Evolutionary conservation across 2,888 invertebrate species (phyloP).

Genomic region (Chouioia cunea): DNA sequence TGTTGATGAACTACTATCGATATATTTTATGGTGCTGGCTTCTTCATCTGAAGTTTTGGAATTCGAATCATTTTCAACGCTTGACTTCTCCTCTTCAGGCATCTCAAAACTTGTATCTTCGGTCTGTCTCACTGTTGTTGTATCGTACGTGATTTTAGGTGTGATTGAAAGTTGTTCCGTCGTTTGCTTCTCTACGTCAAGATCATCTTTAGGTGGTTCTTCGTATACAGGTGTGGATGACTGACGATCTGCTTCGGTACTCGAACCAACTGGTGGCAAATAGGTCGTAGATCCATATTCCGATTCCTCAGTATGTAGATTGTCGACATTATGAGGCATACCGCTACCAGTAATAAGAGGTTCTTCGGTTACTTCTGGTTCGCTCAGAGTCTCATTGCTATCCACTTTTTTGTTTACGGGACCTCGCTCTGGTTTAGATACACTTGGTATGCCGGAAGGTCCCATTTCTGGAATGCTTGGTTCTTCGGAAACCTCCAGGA

Average conservation of each 20-base stretch:
- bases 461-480: slow-evolving; percentile 48
- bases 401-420: slow-evolving; percentile 60
- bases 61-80: slow-evolving; percentile 37
- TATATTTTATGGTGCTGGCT: slow-evolving; percentile 17
- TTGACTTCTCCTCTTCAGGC: slow-evolving; percentile 27
- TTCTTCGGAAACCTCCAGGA: slow-evolving; percentile 38
- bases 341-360: slow-evolving; percentile 51
- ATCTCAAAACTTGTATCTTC: slow-evolving; percentile 9
- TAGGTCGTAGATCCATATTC: slow-evolving; percentile 53
- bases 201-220: slow-evolving; percentile 35
- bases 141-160: slow-evolving; percentile 25
- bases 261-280: slow-evolving; percentile 47
- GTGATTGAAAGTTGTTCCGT: slow-evolving; percentile 37
- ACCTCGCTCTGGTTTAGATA: slow-evolving; percentile 50
- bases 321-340: slow-evolving; percentile 52
- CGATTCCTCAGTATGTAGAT: slow-evolving; percentile 54
- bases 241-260: slow-evolving; percentile 25
- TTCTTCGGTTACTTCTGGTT: slow-evolving; percentile 54
- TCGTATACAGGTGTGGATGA: slow-evolving; percentile 39
- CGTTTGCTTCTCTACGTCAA: slow-evolving; percentile 37
- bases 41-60: slow-evolving; percentile 42
- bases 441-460: slow-evolving; percentile 57
- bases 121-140: slow-evolving; percentile 3
- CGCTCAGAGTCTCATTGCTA: slow-evolving; percentile 56
- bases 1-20: slow-evolving; percentile 17